Percentiles rank a stretch among this genome's conserved stretches.
phyloP scores from a whole-genome alignment of 2,888 invertebrate species.

The Sinodicranocentrus sp. region DNA sequence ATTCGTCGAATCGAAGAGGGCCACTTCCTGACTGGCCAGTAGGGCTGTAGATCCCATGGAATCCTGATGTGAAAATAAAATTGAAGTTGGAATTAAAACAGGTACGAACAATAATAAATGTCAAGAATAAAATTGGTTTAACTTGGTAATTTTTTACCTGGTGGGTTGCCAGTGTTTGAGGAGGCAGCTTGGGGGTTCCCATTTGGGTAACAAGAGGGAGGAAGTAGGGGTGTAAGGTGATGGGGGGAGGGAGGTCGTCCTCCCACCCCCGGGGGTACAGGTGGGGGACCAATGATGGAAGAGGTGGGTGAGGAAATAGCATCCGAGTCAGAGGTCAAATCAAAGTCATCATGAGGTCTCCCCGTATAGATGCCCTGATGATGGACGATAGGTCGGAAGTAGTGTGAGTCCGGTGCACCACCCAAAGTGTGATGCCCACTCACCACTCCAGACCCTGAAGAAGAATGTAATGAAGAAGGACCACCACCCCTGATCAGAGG shows the following conservation, averaged over 20 bases:
- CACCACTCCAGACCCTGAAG: conserved; percentile 66
- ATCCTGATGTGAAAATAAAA: too few relatives aligned
- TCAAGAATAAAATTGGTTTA: too few relatives aligned
- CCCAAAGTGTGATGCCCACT: conserved; percentile 57
- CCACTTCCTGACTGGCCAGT: conserved; percentile 75
- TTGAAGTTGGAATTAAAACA: too few relatives aligned
- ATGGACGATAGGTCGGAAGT: conserved; percentile 76
- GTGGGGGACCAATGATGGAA: conserved; percentile 76
- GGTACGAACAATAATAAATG: too few relatives aligned
- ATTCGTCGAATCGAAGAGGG: conserved; percentile 75
- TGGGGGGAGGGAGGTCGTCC: conserved; percentile 76
- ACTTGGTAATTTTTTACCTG: too few relatives aligned
- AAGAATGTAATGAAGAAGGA: conserved; percentile 68
- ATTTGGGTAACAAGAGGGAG: conserved; percentile 72
- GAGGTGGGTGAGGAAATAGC: conserved; percentile 76
- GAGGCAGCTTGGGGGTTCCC: conserved; percentile 69
- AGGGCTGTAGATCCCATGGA: conserved; percentile 75
- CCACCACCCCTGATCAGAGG: conserved; percentile 59
- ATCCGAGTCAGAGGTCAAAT: conserved; percentile 76
- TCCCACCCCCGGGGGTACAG: conserved; percentile 71
- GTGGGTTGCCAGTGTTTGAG: conserved; percentile 71
- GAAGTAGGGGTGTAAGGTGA: conserved; percentile 74
- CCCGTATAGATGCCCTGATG: conserved; percentile 73
- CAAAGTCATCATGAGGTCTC: conserved; percentile 76
- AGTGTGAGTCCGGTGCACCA: conserved; percentile 72